These are phyloP conservation scores for Odontocolon sp. DNA, from an alignment of 2,888 invertebrate species.

Conservation along the genomic window DNA sequence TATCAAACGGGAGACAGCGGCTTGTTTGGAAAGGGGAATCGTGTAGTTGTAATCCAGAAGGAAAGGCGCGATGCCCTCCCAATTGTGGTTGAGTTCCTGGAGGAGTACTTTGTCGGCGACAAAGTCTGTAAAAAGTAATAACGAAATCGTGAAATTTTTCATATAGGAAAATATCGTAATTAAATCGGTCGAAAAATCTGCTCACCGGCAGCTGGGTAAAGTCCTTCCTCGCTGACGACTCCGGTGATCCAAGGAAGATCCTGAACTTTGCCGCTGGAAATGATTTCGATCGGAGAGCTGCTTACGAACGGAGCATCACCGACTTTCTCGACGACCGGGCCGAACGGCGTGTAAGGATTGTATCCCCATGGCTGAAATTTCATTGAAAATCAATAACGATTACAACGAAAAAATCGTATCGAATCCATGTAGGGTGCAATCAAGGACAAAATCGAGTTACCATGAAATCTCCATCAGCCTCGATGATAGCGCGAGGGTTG, in stretches of 20 bases:
- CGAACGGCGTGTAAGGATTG: slow-evolving; percentile 88
- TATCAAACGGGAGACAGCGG: slow-evolving; percentile 82
- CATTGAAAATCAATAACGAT: not conserved
- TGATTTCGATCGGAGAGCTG: slow-evolving; percentile 85
- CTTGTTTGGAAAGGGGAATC: slow-evolving; percentile 80
- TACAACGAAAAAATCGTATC: too few relatives aligned
- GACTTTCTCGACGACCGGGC: slow-evolving; percentile 86
- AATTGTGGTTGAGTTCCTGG: slow-evolving; percentile 83
- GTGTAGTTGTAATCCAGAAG: slow-evolving; percentile 86
- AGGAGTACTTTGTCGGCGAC: slow-evolving; percentile 80
- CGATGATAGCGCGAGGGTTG: slow-evolving; percentile 84
- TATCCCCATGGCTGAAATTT: slow-evolving; percentile 83
- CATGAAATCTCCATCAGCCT: slow-evolving; percentile 83
- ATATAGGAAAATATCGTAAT: not conserved
- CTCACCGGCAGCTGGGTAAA: slow-evolving; percentile 87
- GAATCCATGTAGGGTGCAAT: too few relatives aligned
- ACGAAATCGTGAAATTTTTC: not conserved
- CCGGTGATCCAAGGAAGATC: slow-evolving; percentile 87
- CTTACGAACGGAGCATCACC: slow-evolving; percentile 85
- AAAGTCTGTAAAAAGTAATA: slow-evolving; percentile 78
- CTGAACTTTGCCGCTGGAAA: slow-evolving; percentile 84
- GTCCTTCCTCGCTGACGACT: slow-evolving; percentile 87
- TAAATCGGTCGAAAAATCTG: too few relatives aligned
- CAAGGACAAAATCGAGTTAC: too few relatives aligned
- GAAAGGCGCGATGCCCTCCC: slow-evolving; percentile 84